These are phyloP conservation scores for Gallinago nigripennis DNA, from an alignment of 2,797 vertebrate genomes.

Conservation along the genomic window DNA sequence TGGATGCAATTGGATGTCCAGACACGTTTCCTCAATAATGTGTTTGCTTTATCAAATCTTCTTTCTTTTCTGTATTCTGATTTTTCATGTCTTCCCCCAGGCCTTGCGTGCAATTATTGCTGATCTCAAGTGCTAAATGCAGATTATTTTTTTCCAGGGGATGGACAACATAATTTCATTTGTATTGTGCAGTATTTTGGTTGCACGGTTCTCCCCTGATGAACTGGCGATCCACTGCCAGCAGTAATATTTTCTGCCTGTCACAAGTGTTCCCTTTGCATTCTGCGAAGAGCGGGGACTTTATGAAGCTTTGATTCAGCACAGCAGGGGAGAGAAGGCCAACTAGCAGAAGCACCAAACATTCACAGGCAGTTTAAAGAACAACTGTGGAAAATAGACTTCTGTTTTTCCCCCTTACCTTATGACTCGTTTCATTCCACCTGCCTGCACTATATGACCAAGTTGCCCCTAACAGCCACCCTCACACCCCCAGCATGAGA, in stretches of 20 bases:
- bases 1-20: not conserved
- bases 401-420: not conserved
- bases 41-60: not conserved
- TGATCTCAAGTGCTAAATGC: constrained; percentile 8
- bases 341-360: not conserved
- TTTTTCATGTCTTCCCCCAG: not conserved
- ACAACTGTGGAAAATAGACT: not conserved
- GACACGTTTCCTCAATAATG: not conserved
- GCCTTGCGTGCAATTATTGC: not conserved
- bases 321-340: constrained; percentile 40
- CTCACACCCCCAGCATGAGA: not conserved
- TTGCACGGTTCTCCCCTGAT: not conserved
- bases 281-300: constrained; percentile 32
- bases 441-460: not conserved
- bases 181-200: not conserved
- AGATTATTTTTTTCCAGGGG: not conserved
- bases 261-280: constrained; percentile 36
- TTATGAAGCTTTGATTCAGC: constrained; percentile 60
- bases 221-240: not conserved
- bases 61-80: not conserved
- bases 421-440: not conserved
- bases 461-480: not conserved
- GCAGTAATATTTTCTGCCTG: constrained; percentile 37
- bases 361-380: not conserved
- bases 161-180: not conserved